Percentiles rank a stretch among this genome's conserved stretches.
phyloP scores from a whole-genome alignment of 2,888 invertebrate genomes.

The Caenorhabditis virilis region DNA sequence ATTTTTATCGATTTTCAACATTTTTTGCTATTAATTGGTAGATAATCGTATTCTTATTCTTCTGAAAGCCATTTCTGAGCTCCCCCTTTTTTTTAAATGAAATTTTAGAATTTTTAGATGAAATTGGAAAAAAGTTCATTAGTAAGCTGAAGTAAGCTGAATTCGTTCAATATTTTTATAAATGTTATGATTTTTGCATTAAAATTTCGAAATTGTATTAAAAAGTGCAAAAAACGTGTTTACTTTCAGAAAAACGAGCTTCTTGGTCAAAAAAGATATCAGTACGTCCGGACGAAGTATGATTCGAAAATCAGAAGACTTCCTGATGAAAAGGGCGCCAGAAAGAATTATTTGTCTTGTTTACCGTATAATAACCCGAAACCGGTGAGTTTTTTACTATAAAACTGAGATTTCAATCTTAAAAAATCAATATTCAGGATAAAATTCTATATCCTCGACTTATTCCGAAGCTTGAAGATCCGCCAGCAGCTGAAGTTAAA shows the following conservation, averaged over 20 bases:
- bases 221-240: background rate
- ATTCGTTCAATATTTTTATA: too few relatives aligned
- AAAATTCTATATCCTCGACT: slow-evolving; percentile 15
- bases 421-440: slow-evolving; percentile 9
- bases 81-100: too few relatives aligned
- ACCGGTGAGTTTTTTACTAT: slow-evolving; percentile 9
- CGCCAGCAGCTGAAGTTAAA: background rate
- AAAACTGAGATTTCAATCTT: background rate
- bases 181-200: too few relatives aligned
- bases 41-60: too few relatives aligned
- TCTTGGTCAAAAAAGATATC: slow-evolving; percentile 1
- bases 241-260: slow-evolving; percentile 5
- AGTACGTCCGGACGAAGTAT: slow-evolving; percentile 8
- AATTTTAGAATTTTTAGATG: too few relatives aligned
- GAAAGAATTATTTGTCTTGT: slow-evolving; percentile 6
- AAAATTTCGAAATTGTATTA: too few relatives aligned
- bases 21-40: too few relatives aligned
- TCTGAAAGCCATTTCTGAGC: too few relatives aligned
- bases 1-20: too few relatives aligned
- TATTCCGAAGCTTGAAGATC: background rate
- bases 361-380: slow-evolving; percentile 22
- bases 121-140: too few relatives aligned
- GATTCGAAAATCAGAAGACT: slow-evolving; percentile 13
- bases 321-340: slow-evolving; percentile 4
- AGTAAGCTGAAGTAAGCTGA: too few relatives aligned